A percentile compares a stretch with the other conserved stretches of the same genome.
Conservation (phyloP, 2,797 vertebrate species). For the Acrossocheilus wenchowensis region DNA sequence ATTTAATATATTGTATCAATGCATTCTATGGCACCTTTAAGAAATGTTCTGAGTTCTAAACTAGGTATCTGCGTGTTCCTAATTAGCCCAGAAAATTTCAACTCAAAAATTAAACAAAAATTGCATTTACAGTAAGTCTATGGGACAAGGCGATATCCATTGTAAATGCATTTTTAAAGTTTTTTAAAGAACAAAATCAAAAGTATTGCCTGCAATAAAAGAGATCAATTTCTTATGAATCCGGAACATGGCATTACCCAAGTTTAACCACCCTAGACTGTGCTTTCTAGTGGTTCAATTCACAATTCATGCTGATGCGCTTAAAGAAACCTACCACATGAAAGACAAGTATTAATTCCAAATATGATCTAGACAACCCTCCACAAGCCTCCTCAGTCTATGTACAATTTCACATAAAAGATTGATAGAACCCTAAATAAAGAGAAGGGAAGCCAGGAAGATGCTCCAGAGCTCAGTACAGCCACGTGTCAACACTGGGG, state of each 20-base stretch:
- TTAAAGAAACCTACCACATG: not conserved
- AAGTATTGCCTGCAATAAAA: not conserved
- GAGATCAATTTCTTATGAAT: not conserved
- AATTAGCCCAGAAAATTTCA: not conserved
- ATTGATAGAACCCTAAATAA: constrained; percentile 53
- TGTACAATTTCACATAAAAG: constrained; percentile 51
- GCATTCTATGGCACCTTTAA: not conserved
- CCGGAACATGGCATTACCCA: not conserved
- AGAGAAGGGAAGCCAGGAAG: constrained; percentile 22
- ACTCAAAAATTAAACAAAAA: not conserved
- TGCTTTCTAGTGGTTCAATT: not conserved
- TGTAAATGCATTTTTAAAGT: not conserved
- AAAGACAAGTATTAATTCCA: constrained; percentile 1
- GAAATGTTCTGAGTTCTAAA: not conserved
- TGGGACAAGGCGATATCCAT: not conserved
- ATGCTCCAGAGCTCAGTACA: constrained; percentile 46
- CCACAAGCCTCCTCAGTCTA: not conserved
- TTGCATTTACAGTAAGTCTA: not conserved
- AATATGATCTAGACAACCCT: constrained; percentile 3
- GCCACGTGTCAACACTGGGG: constrained; percentile 41
- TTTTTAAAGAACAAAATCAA: not conserved
- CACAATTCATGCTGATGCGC: not conserved
- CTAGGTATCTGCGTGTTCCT: not conserved
- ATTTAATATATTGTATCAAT: no score
- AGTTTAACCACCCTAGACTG: not conserved